phyloP scores from a whole-genome alignment of 2,888 invertebrate species.

The Siphonodentalium dalli region DNA sequence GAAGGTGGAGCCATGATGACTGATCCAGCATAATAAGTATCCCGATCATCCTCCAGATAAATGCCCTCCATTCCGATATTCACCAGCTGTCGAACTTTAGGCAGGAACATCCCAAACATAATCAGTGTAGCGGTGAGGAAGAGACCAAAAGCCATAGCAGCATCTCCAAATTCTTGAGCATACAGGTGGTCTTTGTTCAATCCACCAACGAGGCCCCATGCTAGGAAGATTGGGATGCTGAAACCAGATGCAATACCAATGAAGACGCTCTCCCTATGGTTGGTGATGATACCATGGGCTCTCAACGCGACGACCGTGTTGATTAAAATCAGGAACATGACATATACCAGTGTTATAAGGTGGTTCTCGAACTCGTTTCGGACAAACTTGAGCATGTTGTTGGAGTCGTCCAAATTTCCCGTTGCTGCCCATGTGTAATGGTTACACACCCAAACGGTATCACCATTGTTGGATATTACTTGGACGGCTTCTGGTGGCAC shows the following conservation, averaged over 20 bases:
- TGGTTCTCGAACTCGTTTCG: conserved; percentile 66
- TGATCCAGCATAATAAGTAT: conserved; percentile 48
- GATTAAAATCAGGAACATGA: conserved; percentile 83
- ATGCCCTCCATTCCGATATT: conserved; percentile 87
- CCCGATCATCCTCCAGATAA: conserved; percentile 58
- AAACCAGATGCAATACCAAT: conserved; percentile 88
- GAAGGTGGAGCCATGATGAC: conserved; percentile 56
- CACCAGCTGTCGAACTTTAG: conserved; percentile 87
- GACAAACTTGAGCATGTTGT: conserved; percentile 44
- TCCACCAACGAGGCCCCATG: conserved; percentile 73
- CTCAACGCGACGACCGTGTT: conserved; percentile 82
- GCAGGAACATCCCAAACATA: conserved; percentile 90
- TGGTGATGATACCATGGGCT: conserved; percentile 85
- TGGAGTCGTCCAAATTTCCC: conserved; percentile 25
- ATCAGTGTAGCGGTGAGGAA: conserved; percentile 85
- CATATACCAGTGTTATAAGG: conserved; percentile 80
- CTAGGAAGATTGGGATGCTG: conserved; percentile 76
- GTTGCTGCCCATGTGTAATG: conserved; percentile 52
- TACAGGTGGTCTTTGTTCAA: conserved; percentile 48
- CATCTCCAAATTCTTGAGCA: conserved; percentile 59
- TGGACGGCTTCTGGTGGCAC: conserved; percentile 59
- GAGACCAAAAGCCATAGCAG: conserved; percentile 88
- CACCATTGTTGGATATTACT: conserved; percentile 39
- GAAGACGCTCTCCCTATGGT: conserved; percentile 91
- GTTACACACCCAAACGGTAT: conserved; percentile 59